Evolutionary conservation across 1,140 invertebrate genomes (phyloP).

Genomic region (Batillaria attramentaria): DNA sequence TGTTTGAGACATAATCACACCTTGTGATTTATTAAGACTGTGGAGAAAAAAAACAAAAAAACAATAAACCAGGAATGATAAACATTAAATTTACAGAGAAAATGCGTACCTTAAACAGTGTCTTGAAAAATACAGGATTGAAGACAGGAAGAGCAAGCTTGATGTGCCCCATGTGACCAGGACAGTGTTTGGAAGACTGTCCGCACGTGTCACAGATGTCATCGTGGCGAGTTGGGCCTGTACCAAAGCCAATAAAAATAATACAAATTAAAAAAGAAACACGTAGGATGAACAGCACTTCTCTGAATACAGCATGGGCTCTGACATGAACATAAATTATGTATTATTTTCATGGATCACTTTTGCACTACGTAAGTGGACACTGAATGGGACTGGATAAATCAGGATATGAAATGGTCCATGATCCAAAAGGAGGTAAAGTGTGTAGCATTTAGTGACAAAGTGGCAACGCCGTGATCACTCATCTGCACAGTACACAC

Average conservation of each 20-base stretch:
- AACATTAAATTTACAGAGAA: background rate
- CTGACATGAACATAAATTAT: background rate
- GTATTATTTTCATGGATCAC: too few relatives aligned
- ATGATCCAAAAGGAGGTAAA: too few relatives aligned
- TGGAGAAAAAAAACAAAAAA: background rate
- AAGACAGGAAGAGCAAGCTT: constrained; percentile 90
- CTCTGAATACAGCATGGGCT: background rate
- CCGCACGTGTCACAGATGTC: constrained; percentile 89
- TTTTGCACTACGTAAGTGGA: too few relatives aligned
- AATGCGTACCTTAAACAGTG: constrained; percentile 77
- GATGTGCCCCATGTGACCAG: constrained; percentile 97
- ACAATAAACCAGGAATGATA: background rate
- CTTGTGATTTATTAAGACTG: too few relatives aligned
- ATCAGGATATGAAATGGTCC: too few relatives aligned
- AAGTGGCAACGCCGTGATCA: too few relatives aligned
- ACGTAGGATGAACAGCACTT: background rate
- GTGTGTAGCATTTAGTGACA: too few relatives aligned
- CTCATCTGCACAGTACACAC: too few relatives aligned
- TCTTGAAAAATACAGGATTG: constrained; percentile 91
- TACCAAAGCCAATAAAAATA: background rate
- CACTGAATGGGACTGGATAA: too few relatives aligned
- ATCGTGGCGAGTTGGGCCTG: constrained; percentile 66
- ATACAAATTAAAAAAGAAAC: background rate
- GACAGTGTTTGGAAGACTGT: constrained; percentile 80
- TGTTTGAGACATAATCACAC: too few relatives aligned